Conservation (phyloP, 1,140 invertebrate species). For the Goniozus legneri region DNA sequence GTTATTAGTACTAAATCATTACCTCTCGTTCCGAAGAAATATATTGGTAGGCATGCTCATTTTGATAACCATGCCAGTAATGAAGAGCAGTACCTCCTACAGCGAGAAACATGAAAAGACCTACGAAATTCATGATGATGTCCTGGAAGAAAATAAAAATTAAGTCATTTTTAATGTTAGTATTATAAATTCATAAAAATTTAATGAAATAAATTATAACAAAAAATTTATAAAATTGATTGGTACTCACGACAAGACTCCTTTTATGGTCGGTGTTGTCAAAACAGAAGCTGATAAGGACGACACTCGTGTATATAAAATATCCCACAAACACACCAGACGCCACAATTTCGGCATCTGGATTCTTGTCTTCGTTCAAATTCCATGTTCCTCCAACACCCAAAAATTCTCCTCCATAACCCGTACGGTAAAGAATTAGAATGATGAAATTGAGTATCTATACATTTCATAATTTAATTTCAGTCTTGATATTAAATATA, state of each 20-base stretch:
- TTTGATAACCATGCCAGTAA: slow-evolving; percentile 81
- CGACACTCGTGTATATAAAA: slow-evolving; percentile 73
- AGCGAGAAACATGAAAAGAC: slow-evolving; percentile 76
- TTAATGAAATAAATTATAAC: slow-evolving; percentile 3
- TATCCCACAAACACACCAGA: slow-evolving; percentile 82
- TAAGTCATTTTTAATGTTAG: slow-evolving; percentile 3
- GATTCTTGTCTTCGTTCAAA: slow-evolving; percentile 80
- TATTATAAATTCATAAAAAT: slow-evolving; percentile 2
- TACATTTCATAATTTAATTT: too few species aligned
- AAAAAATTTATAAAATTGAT: slow-evolving; percentile 4
- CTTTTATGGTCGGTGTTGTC: slow-evolving; percentile 73
- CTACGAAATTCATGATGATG: slow-evolving; percentile 82
- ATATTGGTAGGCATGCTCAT: slow-evolving; percentile 68
- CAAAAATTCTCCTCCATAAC: slow-evolving; percentile 75
- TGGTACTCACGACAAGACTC: slow-evolving; percentile 53
- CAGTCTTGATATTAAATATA: neutral
- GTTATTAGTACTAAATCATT: slow-evolving; percentile 15
- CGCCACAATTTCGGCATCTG: slow-evolving; percentile 79
- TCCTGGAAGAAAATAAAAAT: slow-evolving; percentile 60
- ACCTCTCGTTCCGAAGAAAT: slow-evolving; percentile 69
- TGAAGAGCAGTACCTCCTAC: slow-evolving; percentile 80
- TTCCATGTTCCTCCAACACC: slow-evolving; percentile 85
- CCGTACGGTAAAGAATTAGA: slow-evolving; percentile 75
- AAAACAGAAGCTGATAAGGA: slow-evolving; percentile 69
- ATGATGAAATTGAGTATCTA: slow-evolving; percentile 79